Percentiles rank a stretch among this genome's conserved stretches.
Evolutionary conservation across 2,888 invertebrate species (phyloP).

Genomic region (Orchesellides sinensis): DNA sequence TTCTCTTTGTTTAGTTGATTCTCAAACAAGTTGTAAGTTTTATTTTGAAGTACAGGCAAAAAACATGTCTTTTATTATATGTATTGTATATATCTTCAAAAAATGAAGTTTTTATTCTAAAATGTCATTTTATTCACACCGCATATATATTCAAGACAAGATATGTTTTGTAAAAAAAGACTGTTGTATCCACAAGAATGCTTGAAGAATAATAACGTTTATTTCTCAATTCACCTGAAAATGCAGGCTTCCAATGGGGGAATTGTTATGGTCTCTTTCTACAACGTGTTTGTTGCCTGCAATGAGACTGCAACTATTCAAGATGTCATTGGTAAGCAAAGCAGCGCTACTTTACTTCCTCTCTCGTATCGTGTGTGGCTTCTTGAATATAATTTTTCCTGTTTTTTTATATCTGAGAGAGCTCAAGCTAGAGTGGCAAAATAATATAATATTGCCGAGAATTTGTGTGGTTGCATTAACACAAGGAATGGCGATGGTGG

Average conservation of each 20-base stretch:
- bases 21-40: slow-evolving; percentile 81
- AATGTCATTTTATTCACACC: not conserved
- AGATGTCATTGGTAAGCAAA: slow-evolving; percentile 85
- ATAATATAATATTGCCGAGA: not conserved
- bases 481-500: not conserved
- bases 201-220: slow-evolving; percentile 44
- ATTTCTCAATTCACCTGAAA: slow-evolving; percentile 59
- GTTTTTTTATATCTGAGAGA: slow-evolving; percentile 33
- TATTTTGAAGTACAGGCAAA: not conserved
- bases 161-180: slow-evolving; percentile 30
- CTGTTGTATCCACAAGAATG: slow-evolving; percentile 16
- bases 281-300: slow-evolving; percentile 90
- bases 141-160: not conserved
- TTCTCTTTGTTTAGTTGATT: no score
- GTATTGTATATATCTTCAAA: not conserved
- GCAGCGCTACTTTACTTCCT: slow-evolving; percentile 31
- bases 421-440: not conserved
- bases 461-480: not conserved
- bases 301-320: slow-evolving; percentile 86
- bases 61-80: not conserved
- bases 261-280: slow-evolving; percentile 95
- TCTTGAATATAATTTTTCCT: slow-evolving; percentile 31
- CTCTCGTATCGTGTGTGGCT: slow-evolving; percentile 32
- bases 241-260: slow-evolving; percentile 86
- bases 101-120: not conserved